A percentile compares a stretch with the other conserved stretches of the same genome.
phyloP scores from a whole-genome alignment of 2,797 vertebrate genomes.

The Eulemur coronatus region DNA sequence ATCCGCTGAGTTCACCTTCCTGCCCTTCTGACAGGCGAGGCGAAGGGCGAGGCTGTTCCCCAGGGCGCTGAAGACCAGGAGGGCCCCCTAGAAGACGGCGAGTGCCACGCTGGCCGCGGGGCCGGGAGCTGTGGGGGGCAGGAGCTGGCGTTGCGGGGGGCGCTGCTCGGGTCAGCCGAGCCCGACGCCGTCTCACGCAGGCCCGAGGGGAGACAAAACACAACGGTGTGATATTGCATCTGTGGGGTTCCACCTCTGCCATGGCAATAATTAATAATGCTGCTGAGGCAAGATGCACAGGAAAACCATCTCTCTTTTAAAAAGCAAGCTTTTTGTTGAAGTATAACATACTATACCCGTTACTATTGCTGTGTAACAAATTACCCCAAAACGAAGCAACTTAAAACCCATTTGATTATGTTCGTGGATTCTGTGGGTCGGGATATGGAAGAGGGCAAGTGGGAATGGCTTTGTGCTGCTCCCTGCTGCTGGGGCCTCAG shows the following conservation, averaged over 20 bases:
- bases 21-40: conserved; percentile 86
- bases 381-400: background rate
- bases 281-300: background rate
- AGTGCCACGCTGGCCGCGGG: conserved; percentile 83
- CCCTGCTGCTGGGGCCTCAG: background rate
- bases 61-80: conserved; percentile 86
- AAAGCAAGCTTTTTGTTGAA: background rate
- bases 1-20: conserved; percentile 90
- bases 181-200: background rate
- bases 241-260: background rate
- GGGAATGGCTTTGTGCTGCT: background rate
- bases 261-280: background rate
- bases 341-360: background rate
- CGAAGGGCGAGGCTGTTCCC: conserved; percentile 90
- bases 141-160: conserved; percentile 76
- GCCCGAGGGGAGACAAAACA: conserved; percentile 20
- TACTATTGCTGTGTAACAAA: background rate
- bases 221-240: background rate
- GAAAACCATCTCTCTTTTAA: background rate
- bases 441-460: background rate
- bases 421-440: background rate
- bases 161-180: fast-evolving
- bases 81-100: conserved; percentile 86
- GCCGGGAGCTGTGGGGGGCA: conserved; percentile 87
- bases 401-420: background rate